Evolutionary conservation across 1,140 invertebrate genomes (phyloP).

Genomic region (Vanessa atalanta): DNA sequence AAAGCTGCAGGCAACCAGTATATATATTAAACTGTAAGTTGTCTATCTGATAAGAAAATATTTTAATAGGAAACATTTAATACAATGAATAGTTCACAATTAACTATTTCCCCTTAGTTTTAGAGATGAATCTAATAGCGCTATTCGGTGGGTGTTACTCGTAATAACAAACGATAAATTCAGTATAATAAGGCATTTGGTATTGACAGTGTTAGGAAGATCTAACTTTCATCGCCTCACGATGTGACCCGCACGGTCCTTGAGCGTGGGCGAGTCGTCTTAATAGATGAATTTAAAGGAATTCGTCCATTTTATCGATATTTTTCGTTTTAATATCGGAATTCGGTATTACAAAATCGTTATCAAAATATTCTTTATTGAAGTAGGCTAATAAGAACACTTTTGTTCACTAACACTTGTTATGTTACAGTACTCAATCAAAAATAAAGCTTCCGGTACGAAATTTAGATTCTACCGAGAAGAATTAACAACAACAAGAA

Average conservation of each 20-base stretch:
- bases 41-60: no score
- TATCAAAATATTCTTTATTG: no score
- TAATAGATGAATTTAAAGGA: background rate
- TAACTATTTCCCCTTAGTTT: background rate
- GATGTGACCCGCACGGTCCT: conserved; percentile 25
- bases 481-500: no score
- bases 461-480: no score
- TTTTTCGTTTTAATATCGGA: no score
- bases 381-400: no score
- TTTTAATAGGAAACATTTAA: background rate
- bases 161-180: conserved; percentile 19
- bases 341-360: no score
- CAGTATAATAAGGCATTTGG: conserved; percentile 41
- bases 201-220: conserved; percentile 50
- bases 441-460: no score
- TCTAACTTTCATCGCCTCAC: conserved; percentile 59
- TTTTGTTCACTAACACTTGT: no score
- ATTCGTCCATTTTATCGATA: background rate
- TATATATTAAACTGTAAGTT: no score
- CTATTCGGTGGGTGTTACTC: conserved; percentile 1
- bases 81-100: background rate
- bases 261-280: background rate
- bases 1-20: no score
- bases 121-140: conserved; percentile 4
- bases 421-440: no score